Conservation (phyloP, 2,797 vertebrate genomes). For the Urophycis tenuis region DNA sequence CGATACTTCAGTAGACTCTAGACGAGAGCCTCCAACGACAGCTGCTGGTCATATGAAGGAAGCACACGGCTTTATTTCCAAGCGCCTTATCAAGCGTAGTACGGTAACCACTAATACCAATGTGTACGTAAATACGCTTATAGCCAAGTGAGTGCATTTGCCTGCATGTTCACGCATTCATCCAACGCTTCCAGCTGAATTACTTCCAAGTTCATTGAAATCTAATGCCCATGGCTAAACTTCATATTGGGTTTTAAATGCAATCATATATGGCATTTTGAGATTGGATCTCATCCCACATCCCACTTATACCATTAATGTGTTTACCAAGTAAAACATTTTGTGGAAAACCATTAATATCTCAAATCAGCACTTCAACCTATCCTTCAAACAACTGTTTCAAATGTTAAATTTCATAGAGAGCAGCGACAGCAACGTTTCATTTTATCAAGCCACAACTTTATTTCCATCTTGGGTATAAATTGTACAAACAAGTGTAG, state of each 20-base stretch:
- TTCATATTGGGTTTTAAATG: background rate
- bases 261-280: background rate
- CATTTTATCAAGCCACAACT: constrained; percentile 83
- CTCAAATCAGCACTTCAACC: background rate
- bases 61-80: background rate
- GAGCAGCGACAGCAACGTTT: constrained; percentile 26
- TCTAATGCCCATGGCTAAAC: background rate
- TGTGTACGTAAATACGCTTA: background rate
- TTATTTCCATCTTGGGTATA: constrained; percentile 94
- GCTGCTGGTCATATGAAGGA: constrained; percentile 61
- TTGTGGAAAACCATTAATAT: background rate
- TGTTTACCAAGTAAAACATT: background rate
- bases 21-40: constrained; percentile 41
- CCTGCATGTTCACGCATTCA: background rate
- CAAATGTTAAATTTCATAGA: constrained; percentile 2
- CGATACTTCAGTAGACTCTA: background rate
- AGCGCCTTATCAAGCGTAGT: background rate
- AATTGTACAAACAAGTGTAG: constrained; percentile 95
- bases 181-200: background rate
- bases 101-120: background rate
- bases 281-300: background rate
- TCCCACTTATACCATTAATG: background rate
- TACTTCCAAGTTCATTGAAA: background rate
- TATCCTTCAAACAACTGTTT: constrained; percentile 45
- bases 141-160: background rate